phyloP scores from a whole-genome alignment of 1,140 invertebrate species.

The Danaus plexippus region DNA sequence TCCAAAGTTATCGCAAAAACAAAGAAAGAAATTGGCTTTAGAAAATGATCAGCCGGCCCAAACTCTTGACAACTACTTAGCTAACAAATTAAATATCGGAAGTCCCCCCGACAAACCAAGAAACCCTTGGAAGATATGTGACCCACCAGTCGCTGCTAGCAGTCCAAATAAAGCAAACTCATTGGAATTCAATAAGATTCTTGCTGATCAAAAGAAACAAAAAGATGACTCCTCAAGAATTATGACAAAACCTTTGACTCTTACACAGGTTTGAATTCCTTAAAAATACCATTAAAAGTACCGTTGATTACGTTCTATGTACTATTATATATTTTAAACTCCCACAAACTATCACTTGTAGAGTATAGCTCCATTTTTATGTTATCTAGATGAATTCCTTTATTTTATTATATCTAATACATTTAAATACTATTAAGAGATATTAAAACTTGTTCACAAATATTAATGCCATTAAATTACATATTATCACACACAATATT shows the following conservation, averaged over 20 bases:
- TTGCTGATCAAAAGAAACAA: slow-evolving; percentile 75
- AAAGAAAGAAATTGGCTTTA: slow-evolving; percentile 71
- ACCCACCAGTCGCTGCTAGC: slow-evolving; percentile 36
- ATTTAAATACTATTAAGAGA: too few species aligned
- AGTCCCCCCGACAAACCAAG: slow-evolving; percentile 49
- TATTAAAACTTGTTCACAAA: too few species aligned
- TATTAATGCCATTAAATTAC: too few species aligned
- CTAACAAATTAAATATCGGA: slow-evolving; percentile 41
- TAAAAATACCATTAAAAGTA: slow-evolving; percentile 2
- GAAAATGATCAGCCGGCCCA: slow-evolving; percentile 36
- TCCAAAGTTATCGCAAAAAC: slow-evolving; percentile 76
- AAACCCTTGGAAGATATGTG: slow-evolving; percentile 65
- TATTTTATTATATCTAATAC: too few species aligned
- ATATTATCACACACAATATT: too few species aligned
- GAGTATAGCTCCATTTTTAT: too few species aligned
- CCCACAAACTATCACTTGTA: too few species aligned
- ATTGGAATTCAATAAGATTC: slow-evolving; percentile 71
- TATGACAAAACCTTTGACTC: slow-evolving; percentile 74
- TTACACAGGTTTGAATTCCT: slow-evolving; percentile 70
- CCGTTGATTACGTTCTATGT: too few species aligned
- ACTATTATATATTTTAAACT: too few species aligned
- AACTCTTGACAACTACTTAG: slow-evolving; percentile 46
- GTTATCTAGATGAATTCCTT: too few species aligned
- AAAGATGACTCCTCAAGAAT: slow-evolving; percentile 74
- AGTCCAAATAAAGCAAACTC: slow-evolving; percentile 42